Evolutionary conservation across 2,888 invertebrate species (phyloP).

Genomic region (Agrochola circellaris): DNA sequence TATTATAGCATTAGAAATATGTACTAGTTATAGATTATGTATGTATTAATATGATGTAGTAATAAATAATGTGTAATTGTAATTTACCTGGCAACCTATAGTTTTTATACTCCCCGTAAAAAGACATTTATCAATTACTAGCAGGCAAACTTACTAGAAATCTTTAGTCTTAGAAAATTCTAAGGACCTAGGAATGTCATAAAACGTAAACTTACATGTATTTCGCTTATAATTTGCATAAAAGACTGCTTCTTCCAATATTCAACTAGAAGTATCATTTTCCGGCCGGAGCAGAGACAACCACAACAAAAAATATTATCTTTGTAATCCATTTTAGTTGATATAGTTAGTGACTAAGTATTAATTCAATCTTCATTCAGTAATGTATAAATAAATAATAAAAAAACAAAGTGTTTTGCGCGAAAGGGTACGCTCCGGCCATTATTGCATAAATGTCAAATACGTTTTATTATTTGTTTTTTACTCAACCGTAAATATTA

Average conservation of each 20-base stretch:
- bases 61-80: too few relatives aligned
- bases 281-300: conserved; percentile 78
- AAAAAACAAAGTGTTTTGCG: conserved; percentile 49
- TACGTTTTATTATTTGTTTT: conserved; percentile 51
- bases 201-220: conserved; percentile 71
- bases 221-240: conserved; percentile 77
- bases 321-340: conserved; percentile 62
- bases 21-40: too few relatives aligned
- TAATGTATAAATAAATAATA: conserved; percentile 53
- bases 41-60: too few relatives aligned
- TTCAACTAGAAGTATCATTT: conserved; percentile 74
- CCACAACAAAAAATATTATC: conserved; percentile 74
- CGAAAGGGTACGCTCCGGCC: conserved; percentile 50
- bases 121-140: background rate
- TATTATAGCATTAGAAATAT: too few relatives aligned
- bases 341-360: background rate
- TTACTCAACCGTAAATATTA: background rate
- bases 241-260: conserved; percentile 74
- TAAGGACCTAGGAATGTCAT: background rate
- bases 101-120: background rate
- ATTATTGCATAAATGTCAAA: conserved; percentile 51
- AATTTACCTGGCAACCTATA: too few relatives aligned
- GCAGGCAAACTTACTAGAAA: background rate
- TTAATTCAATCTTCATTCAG: conserved; percentile 53
- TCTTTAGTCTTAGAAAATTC: background rate